These are phyloP conservation scores for Protosalanx chinensis DNA, from an alignment of 2,797 vertebrate species.

Conservation along the genomic window DNA sequence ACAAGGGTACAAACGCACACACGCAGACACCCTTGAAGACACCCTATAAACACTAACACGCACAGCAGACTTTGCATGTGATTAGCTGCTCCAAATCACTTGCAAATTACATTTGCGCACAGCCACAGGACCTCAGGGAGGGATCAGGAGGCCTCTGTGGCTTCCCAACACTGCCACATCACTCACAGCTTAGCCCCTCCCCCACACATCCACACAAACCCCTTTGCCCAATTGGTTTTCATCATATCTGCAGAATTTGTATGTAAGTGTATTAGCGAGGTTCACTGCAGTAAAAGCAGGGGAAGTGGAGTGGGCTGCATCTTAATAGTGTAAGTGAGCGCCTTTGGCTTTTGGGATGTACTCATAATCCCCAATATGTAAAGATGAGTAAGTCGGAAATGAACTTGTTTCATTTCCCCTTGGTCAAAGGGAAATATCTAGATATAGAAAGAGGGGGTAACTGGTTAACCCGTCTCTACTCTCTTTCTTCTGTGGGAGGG, in stretches of 20 bases:
- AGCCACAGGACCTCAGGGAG: background rate
- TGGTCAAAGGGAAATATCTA: too few relatives aligned
- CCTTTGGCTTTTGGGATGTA: too few relatives aligned
- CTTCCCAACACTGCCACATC: background rate
- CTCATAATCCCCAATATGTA: too few relatives aligned
- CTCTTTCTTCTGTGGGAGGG: conserved; percentile 55
- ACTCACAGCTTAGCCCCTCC: background rate
- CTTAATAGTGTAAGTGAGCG: too few relatives aligned
- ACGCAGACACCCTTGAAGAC: background rate
- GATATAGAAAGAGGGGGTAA: too few relatives aligned
- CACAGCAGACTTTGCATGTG: conserved; percentile 37
- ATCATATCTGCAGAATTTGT: too few relatives aligned
- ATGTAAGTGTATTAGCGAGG: too few relatives aligned
- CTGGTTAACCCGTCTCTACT: conserved; percentile 46
- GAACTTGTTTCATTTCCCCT: too few relatives aligned
- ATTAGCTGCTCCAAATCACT: conserved; percentile 44
- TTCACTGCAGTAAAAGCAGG: too few relatives aligned
- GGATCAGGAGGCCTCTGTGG: background rate
- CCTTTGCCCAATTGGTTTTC: conserved; percentile 1
- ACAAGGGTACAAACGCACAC: conserved; percentile 18
- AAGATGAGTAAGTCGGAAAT: too few relatives aligned
- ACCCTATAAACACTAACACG: background rate
- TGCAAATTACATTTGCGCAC: conserved; percentile 2
- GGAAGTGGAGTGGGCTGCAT: too few relatives aligned
- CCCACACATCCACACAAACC: background rate